Evolutionary conservation across 2,888 invertebrate genomes (phyloP).

Genomic region (Lydus trimaculatus): DNA sequence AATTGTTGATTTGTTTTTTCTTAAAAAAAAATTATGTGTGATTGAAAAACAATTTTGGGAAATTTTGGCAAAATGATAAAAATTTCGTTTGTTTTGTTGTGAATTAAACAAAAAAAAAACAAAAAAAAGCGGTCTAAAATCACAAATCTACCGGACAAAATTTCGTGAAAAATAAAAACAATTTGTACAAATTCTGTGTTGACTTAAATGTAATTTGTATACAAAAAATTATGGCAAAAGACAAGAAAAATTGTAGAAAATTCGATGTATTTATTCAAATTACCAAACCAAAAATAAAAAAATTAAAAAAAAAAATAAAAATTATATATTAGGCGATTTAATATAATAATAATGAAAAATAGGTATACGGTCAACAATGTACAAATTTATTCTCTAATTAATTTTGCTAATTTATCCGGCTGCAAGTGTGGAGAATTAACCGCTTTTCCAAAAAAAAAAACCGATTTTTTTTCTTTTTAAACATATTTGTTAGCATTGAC

Average conservation of each 20-base stretch:
- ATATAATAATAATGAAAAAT: conserved; percentile 52
- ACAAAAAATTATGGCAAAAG: conserved; percentile 31
- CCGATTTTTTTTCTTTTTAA: too few relatives aligned
- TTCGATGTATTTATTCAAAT: conserved; percentile 38
- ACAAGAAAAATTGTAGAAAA: conserved; percentile 38
- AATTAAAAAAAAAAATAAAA: conserved; percentile 17
- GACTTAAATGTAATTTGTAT: conserved; percentile 39
- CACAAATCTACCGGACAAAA: conserved; percentile 42
- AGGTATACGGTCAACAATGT: conserved; percentile 61
- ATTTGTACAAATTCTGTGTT: conserved; percentile 52
- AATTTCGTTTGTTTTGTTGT: not conserved
- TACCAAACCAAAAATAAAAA: too few relatives aligned
- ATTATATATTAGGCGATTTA: conserved; percentile 30
- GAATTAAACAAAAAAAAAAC: not conserved
- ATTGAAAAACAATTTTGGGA: conserved; percentile 30
- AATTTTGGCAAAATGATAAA: conserved; percentile 52
- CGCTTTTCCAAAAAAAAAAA: conserved; percentile 33
- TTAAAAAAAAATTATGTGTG: conserved; percentile 19
- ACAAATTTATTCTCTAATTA: conserved; percentile 48
- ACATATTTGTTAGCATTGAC: conserved; percentile 12
- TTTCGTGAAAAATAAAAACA: conserved; percentile 37
- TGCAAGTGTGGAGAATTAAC: conserved; percentile 42
- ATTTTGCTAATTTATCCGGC: conserved; percentile 37
- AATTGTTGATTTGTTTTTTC: conserved; percentile 37
- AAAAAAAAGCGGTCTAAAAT: conserved; percentile 49